Evolutionary conservation across 92 coral and sea anemone genomes (phyloP).

Genomic region (Heteractis magnifica): DNA sequence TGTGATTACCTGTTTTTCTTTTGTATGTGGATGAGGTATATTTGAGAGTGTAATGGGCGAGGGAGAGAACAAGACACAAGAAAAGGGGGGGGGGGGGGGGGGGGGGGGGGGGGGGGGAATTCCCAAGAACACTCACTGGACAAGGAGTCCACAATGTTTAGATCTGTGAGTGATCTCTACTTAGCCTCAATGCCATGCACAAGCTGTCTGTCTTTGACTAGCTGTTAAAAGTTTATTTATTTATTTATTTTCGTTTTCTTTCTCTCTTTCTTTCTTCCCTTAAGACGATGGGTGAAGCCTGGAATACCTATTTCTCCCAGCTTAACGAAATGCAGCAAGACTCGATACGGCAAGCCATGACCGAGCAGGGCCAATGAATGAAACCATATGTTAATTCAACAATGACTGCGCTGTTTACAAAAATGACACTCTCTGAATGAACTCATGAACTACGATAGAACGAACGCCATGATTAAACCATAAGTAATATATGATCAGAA

Average conservation of each 20-base stretch:
- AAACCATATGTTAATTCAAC: not conserved
- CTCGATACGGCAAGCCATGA: constrained; percentile 65
- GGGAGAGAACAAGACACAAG: no score
- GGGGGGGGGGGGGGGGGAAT: no score
- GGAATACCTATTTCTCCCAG: constrained; percentile 80
- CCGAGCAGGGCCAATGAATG: constrained; percentile 32
- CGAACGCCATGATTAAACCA: not conserved
- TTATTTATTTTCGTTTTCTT: not conserved
- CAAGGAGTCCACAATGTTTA: no score
- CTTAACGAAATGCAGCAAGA: constrained; percentile 86
- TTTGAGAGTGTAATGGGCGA: no score
- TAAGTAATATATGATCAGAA: not conserved
- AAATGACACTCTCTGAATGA: not conserved
- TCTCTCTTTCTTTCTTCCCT: not conserved
- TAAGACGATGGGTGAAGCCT: constrained; percentile 53
- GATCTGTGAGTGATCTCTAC: no score
- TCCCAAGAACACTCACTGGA: no score
- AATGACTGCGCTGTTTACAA: not conserved
- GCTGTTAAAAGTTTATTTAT: not conserved
- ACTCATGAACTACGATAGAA: not conserved
- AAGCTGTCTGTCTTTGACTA: no score
- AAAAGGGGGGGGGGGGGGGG: no score
- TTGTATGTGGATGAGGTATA: no score
- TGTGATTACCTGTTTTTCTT: no score
- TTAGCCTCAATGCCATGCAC: no score